Conservation (phyloP, 2,797 vertebrate genomes). For the Rhincodon typus region DNA sequence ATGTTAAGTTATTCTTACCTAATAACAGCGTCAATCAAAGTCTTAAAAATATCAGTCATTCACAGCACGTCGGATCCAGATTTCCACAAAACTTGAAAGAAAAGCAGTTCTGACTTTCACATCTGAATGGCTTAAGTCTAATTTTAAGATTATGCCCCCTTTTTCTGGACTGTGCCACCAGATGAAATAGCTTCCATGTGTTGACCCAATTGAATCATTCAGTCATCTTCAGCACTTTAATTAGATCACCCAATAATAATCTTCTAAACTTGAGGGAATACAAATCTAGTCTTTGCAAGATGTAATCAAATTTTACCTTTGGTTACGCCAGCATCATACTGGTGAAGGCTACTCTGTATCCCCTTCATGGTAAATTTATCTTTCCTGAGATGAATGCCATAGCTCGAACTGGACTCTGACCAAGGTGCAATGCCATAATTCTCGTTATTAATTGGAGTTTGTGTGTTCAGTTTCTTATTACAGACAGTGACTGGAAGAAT, state of each 20-base stretch:
- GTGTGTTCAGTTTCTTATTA: constrained; percentile 32
- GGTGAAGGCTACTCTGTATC: not conserved
- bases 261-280: not conserved
- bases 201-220: not conserved
- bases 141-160: not conserved
- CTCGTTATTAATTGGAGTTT: not conserved
- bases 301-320: not conserved
- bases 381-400: not conserved
- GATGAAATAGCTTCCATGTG: not conserved
- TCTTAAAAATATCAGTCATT: not conserved
- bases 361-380: not conserved
- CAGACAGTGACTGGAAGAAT: not conserved
- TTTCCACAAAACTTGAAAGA: not conserved
- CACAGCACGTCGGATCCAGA: not conserved
- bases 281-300: not conserved
- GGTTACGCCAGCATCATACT: not conserved
- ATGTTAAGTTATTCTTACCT: not conserved
- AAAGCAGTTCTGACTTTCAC: not conserved
- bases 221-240: not conserved
- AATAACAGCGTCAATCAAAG: not conserved
- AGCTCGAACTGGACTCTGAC: not conserved
- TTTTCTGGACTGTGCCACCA: not conserved
- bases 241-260: not conserved
- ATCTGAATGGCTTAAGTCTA: not conserved
- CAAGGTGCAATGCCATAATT: not conserved